These are phyloP conservation scores for Ranitomeya imitator DNA, from an alignment of 2,113 vertebrate species.

Conservation along the genomic window DNA sequence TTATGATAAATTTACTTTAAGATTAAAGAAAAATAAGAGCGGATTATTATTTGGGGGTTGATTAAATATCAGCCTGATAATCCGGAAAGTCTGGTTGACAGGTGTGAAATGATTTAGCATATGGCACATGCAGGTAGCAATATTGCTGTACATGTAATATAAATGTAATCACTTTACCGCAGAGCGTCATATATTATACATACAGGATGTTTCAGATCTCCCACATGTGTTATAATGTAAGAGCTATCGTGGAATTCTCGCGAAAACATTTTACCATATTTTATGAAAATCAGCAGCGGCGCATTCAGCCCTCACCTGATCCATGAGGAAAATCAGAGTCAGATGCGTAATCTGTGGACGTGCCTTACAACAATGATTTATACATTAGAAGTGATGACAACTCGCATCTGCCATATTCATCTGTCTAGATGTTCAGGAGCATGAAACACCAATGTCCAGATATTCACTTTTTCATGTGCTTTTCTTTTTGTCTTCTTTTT, in stretches of 20 bases:
- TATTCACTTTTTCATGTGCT: not conserved
- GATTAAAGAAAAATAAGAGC: no score
- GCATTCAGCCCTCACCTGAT: not conserved
- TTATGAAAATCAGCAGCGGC: not conserved
- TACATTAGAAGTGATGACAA: not conserved
- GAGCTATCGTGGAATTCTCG: not conserved
- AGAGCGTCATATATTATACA: not conserved
- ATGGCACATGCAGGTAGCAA: no score
- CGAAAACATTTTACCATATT: not conserved
- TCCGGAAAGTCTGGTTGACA: no score
- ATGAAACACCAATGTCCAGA: not conserved
- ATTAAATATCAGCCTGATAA: no score
- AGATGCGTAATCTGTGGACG: not conserved
- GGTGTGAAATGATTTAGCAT: no score
- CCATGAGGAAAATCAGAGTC: not conserved
- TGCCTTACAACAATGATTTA: not conserved
- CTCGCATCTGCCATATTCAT: not conserved
- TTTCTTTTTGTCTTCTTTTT: not conserved
- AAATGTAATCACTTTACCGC: not conserved
- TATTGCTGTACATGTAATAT: no score
- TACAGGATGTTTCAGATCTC: not conserved
- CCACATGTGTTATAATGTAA: not conserved
- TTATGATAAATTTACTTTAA: no score
- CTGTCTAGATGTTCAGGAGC: not conserved
- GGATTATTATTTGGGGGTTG: no score